These are phyloP conservation scores for Macroramphosus scolopax DNA, from an alignment of 2,797 vertebrate species.

Conservation along the genomic window DNA sequence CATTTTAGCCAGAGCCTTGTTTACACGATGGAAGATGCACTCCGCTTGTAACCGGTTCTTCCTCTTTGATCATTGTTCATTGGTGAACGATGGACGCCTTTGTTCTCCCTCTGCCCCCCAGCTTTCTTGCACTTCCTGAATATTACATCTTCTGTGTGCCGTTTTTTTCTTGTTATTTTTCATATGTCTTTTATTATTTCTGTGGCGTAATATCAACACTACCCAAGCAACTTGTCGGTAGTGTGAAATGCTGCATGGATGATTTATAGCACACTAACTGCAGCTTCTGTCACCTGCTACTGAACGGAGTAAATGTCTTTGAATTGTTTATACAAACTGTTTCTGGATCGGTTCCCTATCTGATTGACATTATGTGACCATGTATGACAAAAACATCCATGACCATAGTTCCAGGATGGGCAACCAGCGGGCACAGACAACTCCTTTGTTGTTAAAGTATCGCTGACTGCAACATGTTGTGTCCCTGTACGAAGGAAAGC, in stretches of 20 bases:
- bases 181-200: background rate
- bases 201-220: background rate
- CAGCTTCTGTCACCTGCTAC: conserved; percentile 12
- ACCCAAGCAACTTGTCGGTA: background rate
- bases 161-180: background rate
- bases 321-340: conserved; percentile 2
- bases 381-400: conserved; percentile 20
- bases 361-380: conserved; percentile 11
- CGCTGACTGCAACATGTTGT: too few relatives aligned
- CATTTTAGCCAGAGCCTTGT: conserved; percentile 21
- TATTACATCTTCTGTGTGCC: conserved; percentile 3
- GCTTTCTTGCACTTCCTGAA: conserved; percentile 2
- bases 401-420: conserved; percentile 4
- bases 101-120: conserved; percentile 8
- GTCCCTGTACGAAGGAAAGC: too few relatives aligned
- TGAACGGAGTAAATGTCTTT: conserved; percentile 11
- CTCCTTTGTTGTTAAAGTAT: too few relatives aligned
- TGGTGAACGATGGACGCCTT: conserved; percentile 14
- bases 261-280: conserved; percentile 14
- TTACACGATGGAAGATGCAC: conserved; percentile 9
- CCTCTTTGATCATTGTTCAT: conserved; percentile 19
- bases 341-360: conserved; percentile 8
- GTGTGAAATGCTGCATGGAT: conserved; percentile 8
- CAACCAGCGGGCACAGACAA: too few relatives aligned
- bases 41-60: conserved; percentile 11